Evolutionary conservation across 2,888 invertebrate species (phyloP).

Genomic region (Leistus spinibarbis): DNA sequence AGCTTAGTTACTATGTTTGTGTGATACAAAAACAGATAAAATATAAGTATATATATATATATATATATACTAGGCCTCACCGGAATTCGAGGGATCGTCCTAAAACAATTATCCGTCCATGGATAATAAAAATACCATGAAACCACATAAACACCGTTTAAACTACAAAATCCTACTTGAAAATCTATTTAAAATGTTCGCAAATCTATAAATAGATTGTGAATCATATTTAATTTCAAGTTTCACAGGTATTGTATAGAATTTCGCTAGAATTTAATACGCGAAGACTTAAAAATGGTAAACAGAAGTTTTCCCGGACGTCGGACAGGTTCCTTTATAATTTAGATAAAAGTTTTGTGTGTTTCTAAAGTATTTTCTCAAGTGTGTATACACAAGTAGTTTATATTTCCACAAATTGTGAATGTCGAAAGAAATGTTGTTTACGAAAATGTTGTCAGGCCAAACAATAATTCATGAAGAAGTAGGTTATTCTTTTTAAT

Average conservation of each 20-base stretch:
- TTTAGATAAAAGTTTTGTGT: no score
- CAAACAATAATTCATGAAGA: not conserved
- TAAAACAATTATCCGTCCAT: no score
- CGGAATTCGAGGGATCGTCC: no score
- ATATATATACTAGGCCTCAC: no score
- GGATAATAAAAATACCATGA: no score
- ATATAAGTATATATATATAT: no score
- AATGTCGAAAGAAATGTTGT: not conserved
- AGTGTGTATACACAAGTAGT: not conserved
- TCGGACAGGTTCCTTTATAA: no score
- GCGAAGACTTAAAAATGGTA: not conserved
- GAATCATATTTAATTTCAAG: not conserved
- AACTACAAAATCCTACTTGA: no score
- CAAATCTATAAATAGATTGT: not conserved
- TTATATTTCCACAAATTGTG: not conserved
- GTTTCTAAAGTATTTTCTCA: not conserved
- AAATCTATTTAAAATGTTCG: not conserved
- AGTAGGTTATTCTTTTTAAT: not conserved
- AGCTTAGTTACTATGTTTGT: not conserved
- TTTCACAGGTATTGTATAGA: not conserved
- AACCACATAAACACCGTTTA: no score
- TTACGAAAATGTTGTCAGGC: not conserved
- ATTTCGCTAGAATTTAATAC: not conserved
- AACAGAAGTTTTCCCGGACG: no score
- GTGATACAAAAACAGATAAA: not conserved